Evolutionary conservation across 2,888 invertebrate species (phyloP).

Genomic region (Geophilus truncorum): DNA sequence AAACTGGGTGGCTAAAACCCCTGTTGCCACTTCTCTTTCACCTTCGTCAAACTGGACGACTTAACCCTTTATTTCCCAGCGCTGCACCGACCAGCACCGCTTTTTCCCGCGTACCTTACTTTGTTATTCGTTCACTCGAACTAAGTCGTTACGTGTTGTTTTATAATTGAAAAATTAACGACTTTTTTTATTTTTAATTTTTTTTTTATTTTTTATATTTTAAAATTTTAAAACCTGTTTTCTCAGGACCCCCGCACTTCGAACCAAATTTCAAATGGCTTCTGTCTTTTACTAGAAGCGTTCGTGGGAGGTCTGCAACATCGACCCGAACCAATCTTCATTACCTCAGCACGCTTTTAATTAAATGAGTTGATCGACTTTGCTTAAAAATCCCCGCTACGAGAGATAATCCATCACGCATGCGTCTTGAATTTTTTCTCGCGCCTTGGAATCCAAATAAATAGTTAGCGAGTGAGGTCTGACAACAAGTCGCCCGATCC

Average conservation of each 20-base stretch:
- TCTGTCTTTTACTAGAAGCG: not conserved
- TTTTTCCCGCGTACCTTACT: not conserved
- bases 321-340: not conserved
- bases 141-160: not conserved
- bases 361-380: conserved; percentile 3
- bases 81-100: not conserved
- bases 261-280: not conserved
- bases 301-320: conserved; percentile 1
- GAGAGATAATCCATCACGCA: not conserved
- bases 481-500: not conserved
- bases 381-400: not conserved
- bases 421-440: not conserved
- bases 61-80: conserved; percentile 23
- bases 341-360: conserved; percentile 22
- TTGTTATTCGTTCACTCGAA: not conserved
- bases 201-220: too few species aligned
- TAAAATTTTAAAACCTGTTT: not conserved
- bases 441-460: conserved; percentile 5
- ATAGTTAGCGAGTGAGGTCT: not conserved
- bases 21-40: not conserved
- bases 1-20: not conserved
- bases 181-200: not conserved
- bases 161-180: conserved; percentile 24
- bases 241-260: not conserved
- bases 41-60: conserved; percentile 18